Base-by-base conservation (phyloP, 37 sponge, comb jelly and placozoan species). In the Cladorhizidae sp. region DNA sequence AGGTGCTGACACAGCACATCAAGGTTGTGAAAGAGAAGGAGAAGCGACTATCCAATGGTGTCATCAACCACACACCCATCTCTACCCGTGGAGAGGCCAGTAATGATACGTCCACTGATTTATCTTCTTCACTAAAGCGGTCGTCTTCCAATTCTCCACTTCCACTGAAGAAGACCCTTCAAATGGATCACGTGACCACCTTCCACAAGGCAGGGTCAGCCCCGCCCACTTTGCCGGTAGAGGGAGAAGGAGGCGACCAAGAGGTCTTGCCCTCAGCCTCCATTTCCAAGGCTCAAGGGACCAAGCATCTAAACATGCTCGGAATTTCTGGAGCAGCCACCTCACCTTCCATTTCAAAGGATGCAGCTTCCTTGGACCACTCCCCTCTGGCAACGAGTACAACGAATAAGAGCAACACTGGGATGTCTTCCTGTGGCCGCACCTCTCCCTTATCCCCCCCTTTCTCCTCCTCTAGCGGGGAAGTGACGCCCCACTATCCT, bases 1-100 rank as follows among this genome's bases (percentile, higher is more conserved):
- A 43, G 21, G 75, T 35, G 18, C 56, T 55, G 40, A 36, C 36
- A 50, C 31, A 43, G 1, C 58, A 28, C 20, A 52, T 51, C 36
- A 32, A 39, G 62, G 73, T 64, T 52, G 56, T 23, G 23, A 52
- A 1, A 8, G 55, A 38, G 38, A 69, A 52, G 7, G 80, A 68
- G 40, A 79, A 68, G 56, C n/a, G 80, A 31, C 56, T 2, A 3
- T 69, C 69, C 0, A 79, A 79, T 70, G 69, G 80, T 3, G 49
- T 73, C 55, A 74, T 74, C 18, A 40, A 36, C 17, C 22, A 21
- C 35, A 35, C 45, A 35, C 80, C 80, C n/a, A 54, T 79, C 22
- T 67, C 38, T 2, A 79, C 80, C 40, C 43, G 51, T 40, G 80
- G 80, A 7, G 80, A 79, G 69, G 80, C 43, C n/a, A 79, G 69